These are phyloP conservation scores for Lapara coniferarum DNA, from an alignment of 2,888 invertebrate species.

Conservation along the genomic window DNA sequence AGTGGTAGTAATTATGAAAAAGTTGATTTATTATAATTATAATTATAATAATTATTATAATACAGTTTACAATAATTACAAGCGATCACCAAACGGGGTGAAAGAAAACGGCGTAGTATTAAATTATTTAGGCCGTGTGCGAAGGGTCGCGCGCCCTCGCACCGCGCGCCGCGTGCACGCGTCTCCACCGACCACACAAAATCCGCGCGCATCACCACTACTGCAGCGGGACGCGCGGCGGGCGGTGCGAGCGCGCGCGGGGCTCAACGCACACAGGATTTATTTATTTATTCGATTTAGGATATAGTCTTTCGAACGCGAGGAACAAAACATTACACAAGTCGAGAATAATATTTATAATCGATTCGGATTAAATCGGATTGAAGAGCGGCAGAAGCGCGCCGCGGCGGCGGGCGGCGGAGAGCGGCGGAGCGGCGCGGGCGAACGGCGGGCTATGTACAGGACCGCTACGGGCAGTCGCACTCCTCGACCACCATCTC, in stretches of 20 bases:
- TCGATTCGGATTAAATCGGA: slow-evolving; percentile 80
- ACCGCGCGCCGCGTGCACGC: slow-evolving; percentile 34
- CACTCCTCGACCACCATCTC: slow-evolving; percentile 98
- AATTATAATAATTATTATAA: slow-evolving; percentile 84
- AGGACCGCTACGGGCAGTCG: slow-evolving; percentile 90
- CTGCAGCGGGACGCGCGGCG: slow-evolving; percentile 31
- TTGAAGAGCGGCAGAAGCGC: slow-evolving; percentile 79
- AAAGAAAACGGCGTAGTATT: slow-evolving; percentile 83
- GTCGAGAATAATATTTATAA: slow-evolving; percentile 82
- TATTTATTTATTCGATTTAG: slow-evolving; percentile 74
- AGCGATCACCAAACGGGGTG: slow-evolving; percentile 83
- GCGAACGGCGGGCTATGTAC: slow-evolving; percentile 62
- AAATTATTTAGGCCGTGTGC: slow-evolving; percentile 73
- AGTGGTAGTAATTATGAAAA: slow-evolving; percentile 82
- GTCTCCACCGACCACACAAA: slow-evolving; percentile 25
- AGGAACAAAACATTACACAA: slow-evolving; percentile 83
- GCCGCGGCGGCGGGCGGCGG: slow-evolving; percentile 57
- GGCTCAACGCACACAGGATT: slow-evolving; percentile 54
- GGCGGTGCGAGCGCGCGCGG: slow-evolving; percentile 48
- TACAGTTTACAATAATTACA: slow-evolving; percentile 85
- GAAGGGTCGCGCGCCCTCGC: slow-evolving; percentile 53
- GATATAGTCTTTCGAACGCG: slow-evolving; percentile 84
- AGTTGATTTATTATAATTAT: slow-evolving; percentile 83
- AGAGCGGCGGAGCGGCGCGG: slow-evolving; percentile 46
- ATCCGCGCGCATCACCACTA: slow-evolving; percentile 28